These are phyloP conservation scores for Drosophila mauritiana DNA, from an alignment of 1,140 invertebrate genomes.

Conservation along the genomic window DNA sequence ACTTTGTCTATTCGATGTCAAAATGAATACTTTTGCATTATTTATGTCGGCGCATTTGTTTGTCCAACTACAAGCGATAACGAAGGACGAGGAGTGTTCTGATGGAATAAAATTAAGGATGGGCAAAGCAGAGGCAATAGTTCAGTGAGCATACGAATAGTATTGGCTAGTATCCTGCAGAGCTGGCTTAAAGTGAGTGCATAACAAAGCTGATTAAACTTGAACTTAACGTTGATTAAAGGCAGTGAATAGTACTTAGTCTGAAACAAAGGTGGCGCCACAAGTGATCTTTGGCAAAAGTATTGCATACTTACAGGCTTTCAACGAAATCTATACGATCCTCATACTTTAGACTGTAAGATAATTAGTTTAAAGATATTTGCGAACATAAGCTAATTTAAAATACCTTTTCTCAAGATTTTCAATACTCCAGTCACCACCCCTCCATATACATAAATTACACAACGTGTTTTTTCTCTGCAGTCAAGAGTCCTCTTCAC, in stretches of 20 bases:
- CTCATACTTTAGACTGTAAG: not conserved
- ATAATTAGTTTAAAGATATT: not conserved
- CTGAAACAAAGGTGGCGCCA: slow-evolving; percentile 6
- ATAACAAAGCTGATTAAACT: too few relatives aligned
- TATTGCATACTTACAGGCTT: slow-evolving; percentile 26
- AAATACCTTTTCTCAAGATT: not conserved
- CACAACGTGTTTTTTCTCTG: slow-evolving; percentile 6
- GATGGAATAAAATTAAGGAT: not conserved
- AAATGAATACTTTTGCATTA: slow-evolving; percentile 82
- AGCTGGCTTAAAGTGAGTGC: slow-evolving; percentile 2
- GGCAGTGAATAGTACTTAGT: too few relatives aligned
- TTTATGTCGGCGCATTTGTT: slow-evolving; percentile 76
- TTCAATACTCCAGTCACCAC: not conserved
- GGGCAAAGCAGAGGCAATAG: not conserved
- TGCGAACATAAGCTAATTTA: not conserved
- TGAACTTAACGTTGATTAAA: not conserved
- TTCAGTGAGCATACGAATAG: slow-evolving; percentile 10
- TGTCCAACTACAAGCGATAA: slow-evolving; percentile 61
- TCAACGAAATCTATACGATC: not conserved
- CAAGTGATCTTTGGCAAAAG: not conserved
- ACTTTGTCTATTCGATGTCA: slow-evolving; percentile 83
- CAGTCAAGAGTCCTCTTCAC: slow-evolving; percentile 27
- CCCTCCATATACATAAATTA: not conserved
- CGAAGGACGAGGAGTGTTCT: slow-evolving; percentile 30
- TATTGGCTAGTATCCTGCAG: not conserved